Conservation (phyloP, 2,113 vertebrate species). For the Sinosuthora webbiana region DNA sequence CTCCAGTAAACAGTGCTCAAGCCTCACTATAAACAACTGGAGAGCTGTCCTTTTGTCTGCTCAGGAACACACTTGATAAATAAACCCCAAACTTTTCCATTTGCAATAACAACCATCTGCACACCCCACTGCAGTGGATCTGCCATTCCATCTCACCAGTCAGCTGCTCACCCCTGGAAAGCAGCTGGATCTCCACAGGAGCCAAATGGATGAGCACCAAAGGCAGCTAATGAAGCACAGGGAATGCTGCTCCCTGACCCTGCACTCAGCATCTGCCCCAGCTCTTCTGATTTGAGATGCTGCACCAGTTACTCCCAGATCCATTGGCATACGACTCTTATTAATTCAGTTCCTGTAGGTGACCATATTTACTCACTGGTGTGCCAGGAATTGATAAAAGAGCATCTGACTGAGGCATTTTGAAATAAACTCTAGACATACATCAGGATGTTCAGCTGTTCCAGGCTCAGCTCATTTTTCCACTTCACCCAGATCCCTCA, state of each 20-base stretch:
- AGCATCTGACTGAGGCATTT: neutral
- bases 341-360: neutral
- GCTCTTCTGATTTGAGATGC: neutral
- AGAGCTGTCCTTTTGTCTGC: neutral
- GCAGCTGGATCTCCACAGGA: neutral
- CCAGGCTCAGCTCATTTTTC: neutral
- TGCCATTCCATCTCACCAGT: neutral
- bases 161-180: neutral
- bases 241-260: neutral
- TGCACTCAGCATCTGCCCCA: neutral
- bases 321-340: accelerated
- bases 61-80: neutral
- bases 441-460: neutral
- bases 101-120: neutral
- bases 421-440: neutral
- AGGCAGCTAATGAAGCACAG: neutral
- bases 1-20: neutral
- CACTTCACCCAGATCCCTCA: neutral
- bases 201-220: neutral
- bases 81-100: neutral
- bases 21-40: neutral
- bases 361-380: neutral
- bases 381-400: neutral
- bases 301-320: neutral
- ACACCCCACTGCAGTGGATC: neutral